Evolutionary conservation across 2,797 vertebrate genomes (phyloP).

Genomic region (Enteromius radiatus): DNA sequence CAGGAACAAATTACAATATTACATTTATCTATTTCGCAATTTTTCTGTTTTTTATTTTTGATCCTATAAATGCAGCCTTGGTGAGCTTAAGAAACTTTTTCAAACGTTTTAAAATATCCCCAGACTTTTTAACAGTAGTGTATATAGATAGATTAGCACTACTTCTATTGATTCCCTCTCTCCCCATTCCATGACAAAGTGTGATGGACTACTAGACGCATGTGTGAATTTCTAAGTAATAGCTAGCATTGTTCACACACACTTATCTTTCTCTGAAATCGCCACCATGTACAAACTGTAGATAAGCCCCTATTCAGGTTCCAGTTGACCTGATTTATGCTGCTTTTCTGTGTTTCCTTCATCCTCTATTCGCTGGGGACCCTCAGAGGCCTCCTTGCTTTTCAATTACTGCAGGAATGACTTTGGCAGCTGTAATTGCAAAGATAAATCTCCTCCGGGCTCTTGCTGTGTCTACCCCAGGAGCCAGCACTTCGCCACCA

Average conservation of each 20-base stretch:
- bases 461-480: slow-evolving; percentile 32
- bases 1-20: not conserved
- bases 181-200: not conserved
- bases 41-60: not conserved
- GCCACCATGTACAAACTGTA: slow-evolving; percentile 2
- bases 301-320: slow-evolving; percentile 33
- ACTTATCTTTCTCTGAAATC: slow-evolving; percentile 38
- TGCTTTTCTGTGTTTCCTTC: slow-evolving; percentile 21
- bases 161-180: not conserved
- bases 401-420: slow-evolving; percentile 51
- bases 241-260: not conserved
- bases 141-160: not conserved
- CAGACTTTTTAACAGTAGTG: not conserved
- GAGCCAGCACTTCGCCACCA: slow-evolving; percentile 6
- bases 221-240: not conserved
- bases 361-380: slow-evolving; percentile 37
- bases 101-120: not conserved
- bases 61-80: not conserved
- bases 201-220: slow-evolving; percentile 9
- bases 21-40: not conserved
- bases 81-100: not conserved
- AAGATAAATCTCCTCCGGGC: slow-evolving; percentile 49
- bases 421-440: slow-evolving; percentile 50
- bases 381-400: slow-evolving; percentile 47
- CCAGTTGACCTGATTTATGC: slow-evolving; percentile 37